A percentile compares a stretch with the other conserved stretches of the same genome.
phyloP scores from a whole-genome alignment of 2,113 vertebrate genomes.

The Chunga burmeisteri region DNA sequence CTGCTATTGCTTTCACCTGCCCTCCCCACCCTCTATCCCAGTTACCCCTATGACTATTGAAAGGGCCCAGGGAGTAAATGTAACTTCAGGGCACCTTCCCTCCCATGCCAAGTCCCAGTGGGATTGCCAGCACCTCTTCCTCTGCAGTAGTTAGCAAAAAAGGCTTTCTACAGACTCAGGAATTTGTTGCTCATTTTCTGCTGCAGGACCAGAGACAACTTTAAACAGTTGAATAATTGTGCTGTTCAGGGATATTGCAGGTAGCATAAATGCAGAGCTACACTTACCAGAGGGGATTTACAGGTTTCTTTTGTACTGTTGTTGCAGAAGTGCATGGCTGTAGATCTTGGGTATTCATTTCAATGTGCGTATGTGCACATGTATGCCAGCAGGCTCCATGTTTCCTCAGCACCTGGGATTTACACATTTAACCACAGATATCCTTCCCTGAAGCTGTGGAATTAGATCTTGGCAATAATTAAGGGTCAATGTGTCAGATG shows the following conservation, averaged over 20 bases:
- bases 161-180: not conserved
- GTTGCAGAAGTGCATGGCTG: not conserved
- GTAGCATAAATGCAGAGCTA: not conserved
- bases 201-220: not conserved
- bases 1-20: not conserved
- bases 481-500: not conserved
- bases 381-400: fast-evolving
- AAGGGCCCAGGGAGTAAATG: not conserved
- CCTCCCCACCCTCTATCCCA: not conserved
- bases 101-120: fast-evolving
- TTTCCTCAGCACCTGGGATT: not conserved
- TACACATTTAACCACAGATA: not conserved
- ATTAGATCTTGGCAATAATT: not conserved
- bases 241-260: not conserved
- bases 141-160: not conserved
- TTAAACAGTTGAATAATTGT: not conserved
- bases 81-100: not conserved
- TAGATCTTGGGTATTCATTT: not conserved
- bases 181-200: not conserved
- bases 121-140: not conserved
- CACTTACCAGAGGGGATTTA: not conserved
- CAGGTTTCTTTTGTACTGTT: not conserved
- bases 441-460: not conserved
- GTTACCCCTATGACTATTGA: not conserved
- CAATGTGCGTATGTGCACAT: not conserved